Percentiles rank a stretch among this genome's conserved stretches.
phyloP scores from a whole-genome alignment of 1,140 invertebrate genomes.

The Drosophila baimaii region DNA sequence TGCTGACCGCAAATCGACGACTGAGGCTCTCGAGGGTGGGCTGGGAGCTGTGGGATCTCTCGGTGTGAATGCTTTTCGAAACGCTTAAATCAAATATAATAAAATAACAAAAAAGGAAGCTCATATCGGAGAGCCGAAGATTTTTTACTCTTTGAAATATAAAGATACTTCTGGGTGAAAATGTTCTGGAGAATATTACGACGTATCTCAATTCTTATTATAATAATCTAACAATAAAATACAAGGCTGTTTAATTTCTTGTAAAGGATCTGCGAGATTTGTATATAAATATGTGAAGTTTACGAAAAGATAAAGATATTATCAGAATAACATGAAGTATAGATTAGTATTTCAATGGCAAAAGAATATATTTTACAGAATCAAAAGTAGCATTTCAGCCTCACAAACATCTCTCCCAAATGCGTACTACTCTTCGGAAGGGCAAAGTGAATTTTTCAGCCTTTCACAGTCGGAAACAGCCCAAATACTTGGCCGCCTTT shows the following conservation, averaged over 20 bases:
- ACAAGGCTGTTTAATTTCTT: too few relatives aligned
- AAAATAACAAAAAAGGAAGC: constrained; percentile 41
- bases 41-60: neutral
- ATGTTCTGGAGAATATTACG: neutral
- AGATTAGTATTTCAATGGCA: too few relatives aligned
- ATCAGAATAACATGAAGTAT: too few relatives aligned
- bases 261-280: too few relatives aligned
- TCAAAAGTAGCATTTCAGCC: neutral
- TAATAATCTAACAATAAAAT: too few relatives aligned
- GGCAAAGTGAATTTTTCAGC: constrained; percentile 41
- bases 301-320: too few relatives aligned
- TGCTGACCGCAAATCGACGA: constrained; percentile 59
- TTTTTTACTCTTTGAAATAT: neutral
- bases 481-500: constrained; percentile 56
- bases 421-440: neutral
- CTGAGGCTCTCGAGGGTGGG: constrained; percentile 7
- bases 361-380: neutral
- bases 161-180: neutral
- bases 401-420: neutral
- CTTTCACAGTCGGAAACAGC: constrained; percentile 16
- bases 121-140: neutral
- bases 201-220: too few relatives aligned
- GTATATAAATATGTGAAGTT: too few relatives aligned
- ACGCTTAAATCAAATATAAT: constrained; percentile 73
- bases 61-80: constrained; percentile 20